Conservation (phyloP, 1,140 invertebrate species). For the Brachystomella parvula region DNA sequence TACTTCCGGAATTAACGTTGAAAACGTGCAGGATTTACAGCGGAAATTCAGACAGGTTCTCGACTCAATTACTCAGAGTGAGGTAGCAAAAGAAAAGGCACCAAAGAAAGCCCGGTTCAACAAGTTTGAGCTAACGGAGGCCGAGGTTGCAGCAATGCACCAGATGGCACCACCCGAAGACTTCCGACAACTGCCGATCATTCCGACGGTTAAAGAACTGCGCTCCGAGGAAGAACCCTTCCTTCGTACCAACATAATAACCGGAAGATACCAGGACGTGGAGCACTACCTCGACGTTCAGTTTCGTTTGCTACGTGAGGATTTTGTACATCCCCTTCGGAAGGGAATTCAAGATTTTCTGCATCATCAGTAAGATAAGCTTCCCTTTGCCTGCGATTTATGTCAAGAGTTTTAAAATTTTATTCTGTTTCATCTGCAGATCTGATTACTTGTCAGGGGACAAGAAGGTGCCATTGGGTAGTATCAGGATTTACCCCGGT, state of each 20-base stretch:
- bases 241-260: conserved; percentile 52
- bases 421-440: not conserved
- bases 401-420: not conserved
- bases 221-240: conserved; percentile 38
- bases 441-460: conserved; percentile 21
- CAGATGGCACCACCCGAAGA: conserved; percentile 14
- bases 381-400: not conserved
- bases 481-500: conserved; percentile 27
- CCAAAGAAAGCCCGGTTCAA: not conserved
- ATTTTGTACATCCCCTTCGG: conserved; percentile 29
- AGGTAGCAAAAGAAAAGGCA: not conserved
- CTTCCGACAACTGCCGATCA: conserved; percentile 22
- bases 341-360: conserved; percentile 26
- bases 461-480: conserved; percentile 27
- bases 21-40: not conserved
- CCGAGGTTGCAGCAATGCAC: conserved; percentile 23
- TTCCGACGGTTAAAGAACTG: conserved; percentile 25
- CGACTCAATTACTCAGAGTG: not conserved
- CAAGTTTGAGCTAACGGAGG: conserved; percentile 6
- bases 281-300: conserved; percentile 71
- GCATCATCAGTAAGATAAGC: not conserved
- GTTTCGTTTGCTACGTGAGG: conserved; percentile 62
- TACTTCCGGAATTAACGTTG: not conserved
- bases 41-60: not conserved
- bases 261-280: conserved; percentile 53